phyloP scores from a whole-genome alignment of 2,113 vertebrate genomes.

The Aphyosemion australe region DNA sequence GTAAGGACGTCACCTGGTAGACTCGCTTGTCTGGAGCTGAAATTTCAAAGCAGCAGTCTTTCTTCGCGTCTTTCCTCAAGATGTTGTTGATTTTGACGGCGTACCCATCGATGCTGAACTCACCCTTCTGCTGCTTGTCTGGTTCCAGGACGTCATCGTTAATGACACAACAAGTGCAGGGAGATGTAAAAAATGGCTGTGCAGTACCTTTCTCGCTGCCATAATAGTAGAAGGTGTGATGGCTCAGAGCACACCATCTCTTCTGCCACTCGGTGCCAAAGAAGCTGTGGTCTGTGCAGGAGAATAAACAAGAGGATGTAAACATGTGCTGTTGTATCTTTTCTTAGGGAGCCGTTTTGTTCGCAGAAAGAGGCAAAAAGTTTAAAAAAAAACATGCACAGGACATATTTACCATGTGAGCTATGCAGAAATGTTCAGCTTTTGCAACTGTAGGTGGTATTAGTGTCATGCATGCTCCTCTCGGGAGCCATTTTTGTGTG shows the following conservation, averaged over 20 bases:
- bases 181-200: not conserved
- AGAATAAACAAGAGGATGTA: not conserved
- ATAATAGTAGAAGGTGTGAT: slow-evolving; percentile 91
- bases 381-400: no score
- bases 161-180: not conserved
- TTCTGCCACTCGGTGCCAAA: slow-evolving; percentile 98
- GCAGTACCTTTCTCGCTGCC: slow-evolving; percentile 93
- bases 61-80: slow-evolving; percentile 92
- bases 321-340: no score
- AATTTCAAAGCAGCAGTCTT: slow-evolving; percentile 97
- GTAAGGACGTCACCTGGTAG: slow-evolving; percentile 85
- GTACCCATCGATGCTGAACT: slow-evolving; percentile 93
- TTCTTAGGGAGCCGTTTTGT: not conserved
- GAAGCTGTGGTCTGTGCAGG: slow-evolving; percentile 91
- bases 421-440: no score
- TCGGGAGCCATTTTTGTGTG: no score
- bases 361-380: no score
- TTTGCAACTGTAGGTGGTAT: no score
- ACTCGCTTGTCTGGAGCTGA: slow-evolving; percentile 92
- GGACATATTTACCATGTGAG: no score
- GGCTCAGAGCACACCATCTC: slow-evolving; percentile 93
- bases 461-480: no score
- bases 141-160: slow-evolving; percentile 57
- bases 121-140: slow-evolving; percentile 99
- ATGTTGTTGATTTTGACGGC: slow-evolving; percentile 88